Base-by-base conservation (phyloP, 2,888 invertebrate genomes). In the Nemotelus pantherinus region DNA sequence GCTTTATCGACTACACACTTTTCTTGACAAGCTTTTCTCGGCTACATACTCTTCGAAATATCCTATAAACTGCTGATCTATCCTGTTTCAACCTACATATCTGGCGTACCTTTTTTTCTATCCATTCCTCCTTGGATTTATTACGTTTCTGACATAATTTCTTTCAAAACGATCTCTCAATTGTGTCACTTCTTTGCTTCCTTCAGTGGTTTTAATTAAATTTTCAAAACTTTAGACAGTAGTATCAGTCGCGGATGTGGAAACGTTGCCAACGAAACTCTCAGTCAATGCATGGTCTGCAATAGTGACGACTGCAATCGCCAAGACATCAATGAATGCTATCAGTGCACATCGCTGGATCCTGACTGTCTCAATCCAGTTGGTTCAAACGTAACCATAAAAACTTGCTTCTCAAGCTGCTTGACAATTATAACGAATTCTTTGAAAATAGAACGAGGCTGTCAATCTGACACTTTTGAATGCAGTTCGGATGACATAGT, bases 311-410 rank as follows among this genome's bases (percentile, higher is more conserved):
- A 77, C 6, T 85, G 85, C 77, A 85, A 85, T 71, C 68, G 48
- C 1, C 65, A 77, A 3, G 79, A 82, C 3, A 82, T 85, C 3
- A 82, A 81, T 0, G 82, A 84, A 10, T 85, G 85, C 79, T 85
- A 84, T 80, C 81, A 82, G 47, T 85, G 85, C 80, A 81, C 25
- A 25, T 25, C 25, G 25, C 25, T 1, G 25, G 25, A 25, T 25
- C 25, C 25, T 25, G 25, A 25, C 25, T 25, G 25, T 25, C 25
- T 25, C 25, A 25, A 25, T 25, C 25, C 25, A 25, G 25, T 81
- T 48, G 9, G 50, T 50, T 9, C 5, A 7, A 60, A 60, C 7
- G 41, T 4, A n/a, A 7, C 39, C 7, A 82, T 80, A 44, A 82
- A 84, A 0, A 83, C 77, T 25, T 81, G 81, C 6, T 81, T 85